Base-by-base conservation (phyloP, 2,113 vertebrate species). In the Charadrius vociferus region DNA sequence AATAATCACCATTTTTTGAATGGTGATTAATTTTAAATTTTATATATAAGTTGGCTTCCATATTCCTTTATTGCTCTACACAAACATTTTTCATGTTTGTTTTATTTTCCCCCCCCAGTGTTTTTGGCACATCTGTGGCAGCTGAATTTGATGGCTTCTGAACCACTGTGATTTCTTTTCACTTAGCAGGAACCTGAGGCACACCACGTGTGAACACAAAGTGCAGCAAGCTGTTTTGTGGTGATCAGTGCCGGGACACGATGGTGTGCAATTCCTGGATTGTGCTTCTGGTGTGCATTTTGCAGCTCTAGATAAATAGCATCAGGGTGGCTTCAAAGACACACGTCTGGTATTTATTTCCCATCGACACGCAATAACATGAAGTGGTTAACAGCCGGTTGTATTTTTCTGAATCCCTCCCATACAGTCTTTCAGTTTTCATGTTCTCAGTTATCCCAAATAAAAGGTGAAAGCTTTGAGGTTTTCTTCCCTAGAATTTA, bases 161-260 rank as follows among this genome's bases (percentile, higher is more conserved):
- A 50, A 16, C 20, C 6, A 2, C 17, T 1, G 6, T 2, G 4
- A 9, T 71, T 92, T 41, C 26, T 94, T 65, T 82, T 77, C 24
- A 15, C 15, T 55, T 66, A 30, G n/a, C 50, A 62, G 73, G 52
- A 78, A 56, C 56, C 13, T 61, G 37, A 83, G 49, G 45, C 26
- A 19, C 29, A 27, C 23, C 14, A 34, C 1, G 0, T 72, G n/a
- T 70, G 66, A 41, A 27, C 1, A 1, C 0, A 1, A 90, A 67
- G 58, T 88, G 34, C 56, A 45, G 24, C 8, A 5, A 74, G 36
- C n/a, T 0, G 1, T 53, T 87, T n/a, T 18, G 22, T 65, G 50
- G 10, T 65, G 59, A 41, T 50, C 49, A 26, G 50, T 65, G 63
- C 49, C 63, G 49, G 45, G 55, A 49, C 56, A 81, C 0, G 0